These are phyloP conservation scores for Tetragonula clypearis DNA, from an alignment of 1,140 invertebrate species.

Conservation along the genomic window DNA sequence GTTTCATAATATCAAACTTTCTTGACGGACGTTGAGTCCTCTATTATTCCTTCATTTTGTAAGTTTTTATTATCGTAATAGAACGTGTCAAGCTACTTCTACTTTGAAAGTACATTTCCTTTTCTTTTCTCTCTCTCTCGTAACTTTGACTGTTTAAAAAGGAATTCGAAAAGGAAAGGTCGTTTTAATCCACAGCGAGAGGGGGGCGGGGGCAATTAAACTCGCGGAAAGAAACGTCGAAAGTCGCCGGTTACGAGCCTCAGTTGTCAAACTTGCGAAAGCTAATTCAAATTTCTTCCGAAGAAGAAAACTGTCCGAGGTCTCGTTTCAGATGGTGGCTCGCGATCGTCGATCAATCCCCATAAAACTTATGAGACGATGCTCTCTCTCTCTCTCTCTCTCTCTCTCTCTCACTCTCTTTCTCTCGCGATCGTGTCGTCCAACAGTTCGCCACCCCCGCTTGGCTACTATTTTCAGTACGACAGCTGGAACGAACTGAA, in stretches of 20 bases:
- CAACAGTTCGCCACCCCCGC: background rate
- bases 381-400: too few species aligned
- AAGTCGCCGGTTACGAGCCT: background rate
- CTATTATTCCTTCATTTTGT: too few species aligned
- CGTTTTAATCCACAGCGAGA: too few species aligned
- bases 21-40: too few species aligned
- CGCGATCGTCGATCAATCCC: constrained; percentile 17
- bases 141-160: too few species aligned
- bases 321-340: background rate
- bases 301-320: background rate
- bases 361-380: constrained; percentile 30
- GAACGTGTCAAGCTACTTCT: too few species aligned
- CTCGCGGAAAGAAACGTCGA: background rate
- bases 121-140: too few species aligned
- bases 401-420: too few species aligned
- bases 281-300: background rate
- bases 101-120: too few species aligned
- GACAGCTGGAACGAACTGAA: constrained; percentile 48
- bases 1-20: too few species aligned
- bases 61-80: too few species aligned
- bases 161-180: too few species aligned
- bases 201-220: background rate
- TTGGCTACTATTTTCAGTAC: constrained; percentile 27
- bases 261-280: background rate
- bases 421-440: background rate